Evolutionary conservation across 2,113 vertebrate species (phyloP).

Genomic region (Daboia siamensis): DNA sequence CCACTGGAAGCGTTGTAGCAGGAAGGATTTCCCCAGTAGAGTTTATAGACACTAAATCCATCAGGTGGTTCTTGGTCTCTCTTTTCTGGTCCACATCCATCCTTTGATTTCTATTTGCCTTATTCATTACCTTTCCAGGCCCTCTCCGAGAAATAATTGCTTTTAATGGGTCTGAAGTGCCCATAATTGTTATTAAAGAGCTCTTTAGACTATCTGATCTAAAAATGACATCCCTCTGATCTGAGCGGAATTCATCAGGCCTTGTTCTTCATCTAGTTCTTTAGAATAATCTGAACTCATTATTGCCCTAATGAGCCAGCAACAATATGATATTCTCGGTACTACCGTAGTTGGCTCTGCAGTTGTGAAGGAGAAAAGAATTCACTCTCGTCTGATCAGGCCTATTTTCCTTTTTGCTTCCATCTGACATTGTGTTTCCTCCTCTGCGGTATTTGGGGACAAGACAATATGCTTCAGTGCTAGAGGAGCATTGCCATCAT

Average conservation of each 20-base stretch:
- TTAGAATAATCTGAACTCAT: neutral
- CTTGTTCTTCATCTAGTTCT: neutral
- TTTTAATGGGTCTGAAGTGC: neutral
- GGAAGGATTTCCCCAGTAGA: neutral
- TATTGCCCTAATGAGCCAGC: neutral
- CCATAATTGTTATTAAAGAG: neutral
- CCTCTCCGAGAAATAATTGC: neutral
- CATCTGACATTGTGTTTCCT: neutral
- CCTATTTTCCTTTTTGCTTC: neutral
- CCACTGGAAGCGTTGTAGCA: neutral
- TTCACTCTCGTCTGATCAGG: neutral
- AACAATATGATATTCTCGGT: neutral
- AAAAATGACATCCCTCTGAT: neutral
- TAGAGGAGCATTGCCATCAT: neutral
- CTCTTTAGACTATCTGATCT: neutral
- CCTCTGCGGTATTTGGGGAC: neutral
- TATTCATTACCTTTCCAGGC: neutral
- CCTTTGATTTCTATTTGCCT: neutral
- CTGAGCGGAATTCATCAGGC: neutral
- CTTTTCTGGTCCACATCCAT: neutral
- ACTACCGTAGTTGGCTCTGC: neutral
- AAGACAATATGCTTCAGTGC: neutral
- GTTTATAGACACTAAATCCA: neutral
- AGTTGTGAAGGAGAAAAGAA: neutral
- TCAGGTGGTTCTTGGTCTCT: neutral